phyloP scores from a whole-genome alignment of 2,888 invertebrate species.

The Lydus trimaculatus region DNA sequence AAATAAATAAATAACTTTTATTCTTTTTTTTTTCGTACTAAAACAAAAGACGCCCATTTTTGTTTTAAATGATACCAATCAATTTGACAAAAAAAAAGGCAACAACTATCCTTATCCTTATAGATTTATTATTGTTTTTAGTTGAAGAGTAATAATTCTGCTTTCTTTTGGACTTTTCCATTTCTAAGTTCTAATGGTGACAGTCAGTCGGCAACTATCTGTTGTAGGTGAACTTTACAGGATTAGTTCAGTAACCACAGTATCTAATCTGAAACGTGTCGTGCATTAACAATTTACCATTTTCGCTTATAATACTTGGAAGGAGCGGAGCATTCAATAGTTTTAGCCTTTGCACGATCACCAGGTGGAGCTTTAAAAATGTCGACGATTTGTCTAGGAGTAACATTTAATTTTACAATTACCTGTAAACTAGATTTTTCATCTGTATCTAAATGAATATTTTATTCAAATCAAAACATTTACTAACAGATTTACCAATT shows the following conservation, averaged over 20 bases:
- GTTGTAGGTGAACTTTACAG: conserved; percentile 36
- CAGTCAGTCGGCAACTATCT: conserved; percentile 18
- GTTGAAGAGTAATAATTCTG: not conserved
- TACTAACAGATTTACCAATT: too few species aligned
- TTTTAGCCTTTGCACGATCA: too few species aligned
- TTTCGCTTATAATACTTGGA: conserved; percentile 2
- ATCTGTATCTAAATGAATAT: too few species aligned
- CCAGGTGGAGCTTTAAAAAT: too few species aligned
- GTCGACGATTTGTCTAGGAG: too few species aligned
- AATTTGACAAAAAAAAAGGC: not conserved
- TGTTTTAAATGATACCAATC: conserved; percentile 9
- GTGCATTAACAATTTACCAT: conserved; percentile 54
- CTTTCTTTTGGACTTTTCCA: conserved; percentile 1
- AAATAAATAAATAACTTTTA: conserved; percentile 5
- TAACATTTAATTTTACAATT: too few species aligned
- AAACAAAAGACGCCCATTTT: not conserved
- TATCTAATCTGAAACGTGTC: conserved; percentile 57
- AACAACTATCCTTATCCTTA: not conserved
- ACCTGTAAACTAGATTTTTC: too few species aligned
- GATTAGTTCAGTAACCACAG: conserved; percentile 40
- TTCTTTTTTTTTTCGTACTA: not conserved
- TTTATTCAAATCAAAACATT: too few species aligned
- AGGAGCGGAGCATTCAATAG: conserved; percentile 31
- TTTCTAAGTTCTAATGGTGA: conserved; percentile 13
- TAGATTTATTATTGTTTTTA: conserved; percentile 4